Base-by-base conservation (phyloP, 1,140 invertebrate species). In the Antheraea mylitta region DNA sequence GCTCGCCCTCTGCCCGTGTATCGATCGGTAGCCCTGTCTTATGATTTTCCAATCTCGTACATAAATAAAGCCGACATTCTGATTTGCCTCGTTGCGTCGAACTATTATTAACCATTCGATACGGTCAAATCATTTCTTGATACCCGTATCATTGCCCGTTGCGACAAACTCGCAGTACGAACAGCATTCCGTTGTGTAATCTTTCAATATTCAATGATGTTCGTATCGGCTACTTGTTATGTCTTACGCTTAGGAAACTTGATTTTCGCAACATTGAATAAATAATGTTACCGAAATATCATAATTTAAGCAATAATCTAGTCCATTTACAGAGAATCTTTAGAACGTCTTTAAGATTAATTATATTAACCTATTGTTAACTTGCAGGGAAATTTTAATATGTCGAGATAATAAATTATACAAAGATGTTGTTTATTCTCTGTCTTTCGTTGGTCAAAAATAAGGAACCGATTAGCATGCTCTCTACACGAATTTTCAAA, bases 1-100 rank as follows among this genome's bases (percentile, higher is more conserved):
- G 63, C 53, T 22, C 18, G 30, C 42, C 70, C 67, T 68, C 69
- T 11, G 72, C 72, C 48, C 64, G 70, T 67, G 71, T 79, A 80
- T 78, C 76, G 79, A 86, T 85, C 45, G 45, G 45, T 53, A 60
- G 65, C 65, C 58, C 48, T 62, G 66, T 62, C 48, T 70, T 61
- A 66, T 70, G 53, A 70, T 70, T 66, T 70, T 69, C 63, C 53
- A 61, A 69, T 69, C 65, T 69, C 53, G 42, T 59, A 66, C 64
- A 61, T 65, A 70, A 70, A 70, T 60, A 70, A 19, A 45, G 64
- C 59, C 64, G 64, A 66, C 60, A 64, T 69, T 63, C 66, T 45
- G 61, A 64, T 67, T 22, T 58, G 64, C 59, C 60, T 60, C 65
- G 45, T 53, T 53, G 45, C 45, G 11, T 53, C 45, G 45, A 16